Evolutionary conservation across 2,888 invertebrate genomes (phyloP), one percentile per base, ranked within the genome.

Genomic region (Acanthoscelides obtectus): DNA sequence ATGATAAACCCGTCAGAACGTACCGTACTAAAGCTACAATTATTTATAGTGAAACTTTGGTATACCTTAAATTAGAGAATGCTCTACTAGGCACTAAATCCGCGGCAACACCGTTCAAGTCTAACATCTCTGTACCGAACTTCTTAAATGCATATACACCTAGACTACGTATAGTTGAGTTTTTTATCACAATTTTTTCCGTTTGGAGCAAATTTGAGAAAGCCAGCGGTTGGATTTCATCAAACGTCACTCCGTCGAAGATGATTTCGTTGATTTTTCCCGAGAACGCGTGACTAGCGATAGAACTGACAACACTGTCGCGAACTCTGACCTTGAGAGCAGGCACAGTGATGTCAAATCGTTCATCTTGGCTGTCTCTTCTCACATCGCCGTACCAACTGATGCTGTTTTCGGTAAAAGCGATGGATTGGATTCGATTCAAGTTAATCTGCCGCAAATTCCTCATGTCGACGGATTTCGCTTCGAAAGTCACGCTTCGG

Each of bases 61-160:
- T 87, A 88, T 64, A 94, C 90, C 79, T 91, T 91, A 94, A 86
- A 79, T 94, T 93, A 72, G 92, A 92, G 81, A 94, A 88, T 72
- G 91, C 89, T 74, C 92, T 88, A 78, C 93, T 93, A 2, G 93
- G 93, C 73, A 94, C 83, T 69, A 86, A 81, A 0, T 86, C 87
- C 25, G 93, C 88, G 17, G 81, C 85, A 22, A 92, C 90, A 2
- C 91, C 90, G 66, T 88, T 87, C 69, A 95, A 84, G 75, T 89
- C 86, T 75, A 95, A 88, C 76, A 89, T 89, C 63, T 89, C 88
- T 0, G 92, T 89, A 25, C 90, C 89, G 81, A 95, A 93, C 84
- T 93, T 93, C 80, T 94, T 95, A 80, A 95, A 94, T 1, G 93
- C 90, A 85, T 94, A 90, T 65, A 88, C 88, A 77, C 92, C 91